A percentile compares a stretch with the other conserved stretches of the same genome.
Evolutionary conservation across 2,797 vertebrate genomes (phyloP).

Genomic region (Rhincodon typus): DNA sequence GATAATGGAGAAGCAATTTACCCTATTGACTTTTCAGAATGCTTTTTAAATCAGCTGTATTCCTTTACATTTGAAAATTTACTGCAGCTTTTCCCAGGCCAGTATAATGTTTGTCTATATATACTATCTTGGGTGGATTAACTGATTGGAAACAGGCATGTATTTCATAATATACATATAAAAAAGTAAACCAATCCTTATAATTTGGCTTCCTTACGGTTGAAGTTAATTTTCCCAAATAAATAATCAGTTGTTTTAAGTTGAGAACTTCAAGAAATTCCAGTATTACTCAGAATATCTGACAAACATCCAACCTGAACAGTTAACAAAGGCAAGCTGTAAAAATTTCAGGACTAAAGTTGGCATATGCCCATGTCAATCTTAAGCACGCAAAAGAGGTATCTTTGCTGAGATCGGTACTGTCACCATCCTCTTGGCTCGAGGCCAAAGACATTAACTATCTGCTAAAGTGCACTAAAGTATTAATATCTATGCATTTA

Average conservation of each 20-base stretch:
- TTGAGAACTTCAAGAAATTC: background rate
- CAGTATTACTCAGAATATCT: background rate
- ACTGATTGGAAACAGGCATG: background rate
- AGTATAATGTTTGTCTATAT: background rate
- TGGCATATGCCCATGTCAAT: background rate
- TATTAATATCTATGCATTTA: conserved; percentile 12
- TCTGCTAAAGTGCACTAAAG: conserved; percentile 25
- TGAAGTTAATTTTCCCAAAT: background rate
- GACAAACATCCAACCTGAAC: background rate
- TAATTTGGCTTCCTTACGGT: background rate
- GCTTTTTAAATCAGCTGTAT: background rate
- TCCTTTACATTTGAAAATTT: background rate
- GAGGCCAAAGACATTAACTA: background rate
- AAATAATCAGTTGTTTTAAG: background rate
- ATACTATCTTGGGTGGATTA: background rate
- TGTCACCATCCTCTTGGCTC: background rate
- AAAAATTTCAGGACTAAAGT: background rate
- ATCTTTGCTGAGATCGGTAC: background rate
- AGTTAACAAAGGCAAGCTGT: background rate
- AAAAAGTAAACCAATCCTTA: background rate
- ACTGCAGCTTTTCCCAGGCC: background rate
- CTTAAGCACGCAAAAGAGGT: background rate
- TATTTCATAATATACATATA: background rate
- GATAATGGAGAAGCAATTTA: background rate
- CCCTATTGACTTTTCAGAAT: background rate